phyloP scores from a whole-genome alignment of 1,140 invertebrate species.

The Microplitis mediator region DNA sequence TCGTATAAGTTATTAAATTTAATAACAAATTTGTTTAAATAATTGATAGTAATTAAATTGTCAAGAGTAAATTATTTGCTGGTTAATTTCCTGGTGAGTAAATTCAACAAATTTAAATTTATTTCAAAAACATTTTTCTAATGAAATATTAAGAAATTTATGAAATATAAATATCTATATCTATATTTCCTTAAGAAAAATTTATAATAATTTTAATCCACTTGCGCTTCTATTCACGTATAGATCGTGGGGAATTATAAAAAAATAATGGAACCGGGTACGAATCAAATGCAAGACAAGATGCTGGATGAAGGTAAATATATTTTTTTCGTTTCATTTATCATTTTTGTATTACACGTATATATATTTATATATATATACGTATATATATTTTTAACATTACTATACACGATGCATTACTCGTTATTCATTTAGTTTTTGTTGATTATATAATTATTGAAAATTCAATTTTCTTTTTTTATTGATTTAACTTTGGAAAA shows the following conservation, averaged over 20 bases:
- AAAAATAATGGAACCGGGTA: slow-evolving; percentile 43
- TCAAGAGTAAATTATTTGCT: too few species aligned
- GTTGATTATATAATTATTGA: too few species aligned
- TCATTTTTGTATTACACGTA: too few species aligned
- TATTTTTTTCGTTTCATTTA: not conserved
- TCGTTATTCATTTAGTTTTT: too few species aligned
- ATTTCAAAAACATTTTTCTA: not conserved
- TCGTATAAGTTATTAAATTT: not conserved
- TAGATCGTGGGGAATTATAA: not conserved
- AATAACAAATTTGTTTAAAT: not conserved
- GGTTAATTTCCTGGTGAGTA: too few species aligned
- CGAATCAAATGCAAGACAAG: slow-evolving; percentile 38
- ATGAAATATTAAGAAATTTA: slow-evolving; percentile 23
- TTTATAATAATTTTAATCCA: slow-evolving; percentile 22
- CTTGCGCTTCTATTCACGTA: not conserved
- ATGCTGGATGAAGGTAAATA: slow-evolving; percentile 43
- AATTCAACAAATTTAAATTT: too few species aligned
- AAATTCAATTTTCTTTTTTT: too few species aligned
- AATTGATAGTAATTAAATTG: too few species aligned
- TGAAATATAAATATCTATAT: not conserved
- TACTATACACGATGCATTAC: too few species aligned
- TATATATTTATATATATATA: too few species aligned
- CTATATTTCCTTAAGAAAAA: not conserved
- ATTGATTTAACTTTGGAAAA: too few species aligned
- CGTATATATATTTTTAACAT: too few species aligned